Percentiles rank a stretch among this genome's conserved stretches.
phyloP scores from a whole-genome alignment of 2,113 vertebrate genomes.

The Atherinomorus stipes region DNA sequence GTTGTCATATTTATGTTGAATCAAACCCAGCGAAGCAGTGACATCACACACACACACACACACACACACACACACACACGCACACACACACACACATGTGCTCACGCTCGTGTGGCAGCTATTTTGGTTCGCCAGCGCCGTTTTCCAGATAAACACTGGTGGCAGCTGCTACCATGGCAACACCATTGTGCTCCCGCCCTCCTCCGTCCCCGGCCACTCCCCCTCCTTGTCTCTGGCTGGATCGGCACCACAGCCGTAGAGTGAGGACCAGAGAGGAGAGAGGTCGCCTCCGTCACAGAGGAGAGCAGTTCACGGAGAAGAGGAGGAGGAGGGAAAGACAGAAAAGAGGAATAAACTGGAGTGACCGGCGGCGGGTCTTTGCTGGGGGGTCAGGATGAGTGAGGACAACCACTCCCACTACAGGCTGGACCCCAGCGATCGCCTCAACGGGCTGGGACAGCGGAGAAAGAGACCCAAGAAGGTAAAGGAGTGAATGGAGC shows the following conservation, averaged over 20 bases:
- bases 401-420: constrained; percentile 86
- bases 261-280: constrained; percentile 61
- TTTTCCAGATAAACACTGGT: constrained; percentile 90
- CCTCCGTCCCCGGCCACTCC: constrained; percentile 28
- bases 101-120: constrained; percentile 51
- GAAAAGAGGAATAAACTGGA: constrained; percentile 20
- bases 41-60: background rate
- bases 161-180: constrained; percentile 92
- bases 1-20: too few species aligned
- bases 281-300: constrained; percentile 40
- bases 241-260: constrained; percentile 34
- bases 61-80: too few species aligned
- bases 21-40: background rate
- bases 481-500: constrained; percentile 81
- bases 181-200: constrained; percentile 80
- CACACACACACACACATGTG: background rate
- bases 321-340: background rate
- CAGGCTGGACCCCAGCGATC: constrained; percentile 90
- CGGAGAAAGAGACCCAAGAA: constrained; percentile 92
- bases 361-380: constrained; percentile 1
- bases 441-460: constrained; percentile 88
- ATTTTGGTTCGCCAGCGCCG: constrained; percentile 81
- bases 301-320: constrained; percentile 5
- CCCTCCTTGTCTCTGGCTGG: constrained; percentile 24
- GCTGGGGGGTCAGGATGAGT: constrained; percentile 66